Conservation (phyloP, 2,888 invertebrate genomes). For the Morinoia aosen region DNA sequence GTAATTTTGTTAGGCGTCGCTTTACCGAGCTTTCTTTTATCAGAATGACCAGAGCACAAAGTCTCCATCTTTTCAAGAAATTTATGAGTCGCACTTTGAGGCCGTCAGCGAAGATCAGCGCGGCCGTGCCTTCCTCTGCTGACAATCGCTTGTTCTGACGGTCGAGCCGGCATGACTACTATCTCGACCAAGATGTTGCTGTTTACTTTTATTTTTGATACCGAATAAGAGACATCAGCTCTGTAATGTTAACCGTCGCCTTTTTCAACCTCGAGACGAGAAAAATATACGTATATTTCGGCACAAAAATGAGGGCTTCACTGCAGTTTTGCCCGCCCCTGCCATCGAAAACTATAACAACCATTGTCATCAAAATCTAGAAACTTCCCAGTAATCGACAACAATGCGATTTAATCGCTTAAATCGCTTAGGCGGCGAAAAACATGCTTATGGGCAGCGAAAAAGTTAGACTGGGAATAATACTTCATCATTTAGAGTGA, state of each 20-base stretch:
- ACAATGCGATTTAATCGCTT: too few relatives aligned
- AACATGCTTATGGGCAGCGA: too few relatives aligned
- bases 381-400: too few relatives aligned
- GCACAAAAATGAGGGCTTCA: too few relatives aligned
- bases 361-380: too few relatives aligned
- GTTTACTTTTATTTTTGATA: neutral
- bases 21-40: neutral
- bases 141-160: neutral
- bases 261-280: too few relatives aligned
- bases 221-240: neutral
- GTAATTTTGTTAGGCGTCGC: conserved; percentile 10
- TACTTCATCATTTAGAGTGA: too few relatives aligned
- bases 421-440: too few relatives aligned
- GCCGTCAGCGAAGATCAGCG: conserved; percentile 3
- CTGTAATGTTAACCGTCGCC: neutral
- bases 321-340: too few relatives aligned
- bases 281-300: too few relatives aligned
- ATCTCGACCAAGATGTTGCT: neutral
- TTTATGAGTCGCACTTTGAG: neutral
- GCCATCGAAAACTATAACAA: too few relatives aligned
- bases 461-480: too few relatives aligned
- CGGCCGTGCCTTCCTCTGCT: neutral
- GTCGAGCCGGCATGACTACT: neutral
- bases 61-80: neutral
- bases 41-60: neutral